Conservation (phyloP, 2,113 vertebrate genomes). For the Catagonus wagneri region DNA sequence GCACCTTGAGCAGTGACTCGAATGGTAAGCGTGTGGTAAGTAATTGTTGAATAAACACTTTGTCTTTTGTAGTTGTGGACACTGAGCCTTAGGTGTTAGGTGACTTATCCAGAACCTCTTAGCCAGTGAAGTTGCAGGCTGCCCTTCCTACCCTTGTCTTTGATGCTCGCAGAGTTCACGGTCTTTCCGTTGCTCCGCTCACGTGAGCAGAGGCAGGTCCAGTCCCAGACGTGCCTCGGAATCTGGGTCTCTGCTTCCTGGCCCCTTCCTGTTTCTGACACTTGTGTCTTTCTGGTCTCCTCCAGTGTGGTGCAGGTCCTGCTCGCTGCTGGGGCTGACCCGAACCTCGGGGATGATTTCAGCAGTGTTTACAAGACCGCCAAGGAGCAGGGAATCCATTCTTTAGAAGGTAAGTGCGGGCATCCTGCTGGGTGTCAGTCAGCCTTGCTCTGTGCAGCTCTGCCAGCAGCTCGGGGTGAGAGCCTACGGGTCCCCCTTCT, state of each 20-base stretch:
- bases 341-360: constrained; percentile 95
- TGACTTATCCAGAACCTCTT: constrained; percentile 8
- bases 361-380: constrained; percentile 96
- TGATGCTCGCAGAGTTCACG: not conserved
- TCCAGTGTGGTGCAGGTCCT: constrained; percentile 92
- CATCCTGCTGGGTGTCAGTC: not conserved
- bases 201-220: not conserved
- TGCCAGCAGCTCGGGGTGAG: not conserved
- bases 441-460: not conserved
- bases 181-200: not conserved
- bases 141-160: not conserved
- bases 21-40: constrained; percentile 3
- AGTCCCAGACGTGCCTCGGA: not conserved
- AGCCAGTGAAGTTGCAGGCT: not conserved
- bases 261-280: constrained; percentile 47
- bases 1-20: not conserved
- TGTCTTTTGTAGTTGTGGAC: constrained; percentile 41
- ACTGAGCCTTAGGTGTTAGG: not conserved
- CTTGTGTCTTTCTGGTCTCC: constrained; percentile 62
- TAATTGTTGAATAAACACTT: constrained; percentile 22
- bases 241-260: not conserved
- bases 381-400: constrained; percentile 95
- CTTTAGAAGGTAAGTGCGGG: constrained; percentile 93
- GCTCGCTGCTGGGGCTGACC: constrained; percentile 93
- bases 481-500: not conserved